Conservation (phyloP, 2,797 vertebrate genomes). For the Muraenolepis orangiensis region DNA sequence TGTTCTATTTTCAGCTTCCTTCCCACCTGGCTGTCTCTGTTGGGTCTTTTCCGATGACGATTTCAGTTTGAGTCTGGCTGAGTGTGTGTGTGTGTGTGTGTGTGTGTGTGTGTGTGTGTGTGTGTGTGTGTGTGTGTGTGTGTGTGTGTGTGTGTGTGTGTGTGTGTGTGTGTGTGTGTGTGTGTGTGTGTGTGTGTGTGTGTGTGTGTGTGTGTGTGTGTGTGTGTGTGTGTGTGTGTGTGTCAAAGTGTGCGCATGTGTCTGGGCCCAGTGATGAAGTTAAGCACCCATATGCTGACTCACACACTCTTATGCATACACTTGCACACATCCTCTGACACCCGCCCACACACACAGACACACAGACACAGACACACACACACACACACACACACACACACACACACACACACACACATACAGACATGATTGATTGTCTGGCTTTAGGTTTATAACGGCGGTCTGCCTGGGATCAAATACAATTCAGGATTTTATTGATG, state of each 20-base stretch:
- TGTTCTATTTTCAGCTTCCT: not conserved
- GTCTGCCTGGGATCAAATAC: constrained; percentile 25
- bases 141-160: constrained; percentile 21
- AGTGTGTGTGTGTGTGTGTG: constrained; percentile 17
- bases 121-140: not conserved
- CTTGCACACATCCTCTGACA: constrained; percentile 6
- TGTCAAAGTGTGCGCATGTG: constrained; percentile 3
- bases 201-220: not conserved
- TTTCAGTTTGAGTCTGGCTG: constrained; percentile 23
- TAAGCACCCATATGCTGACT: constrained; percentile 46
- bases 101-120: not conserved
- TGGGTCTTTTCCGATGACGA: not conserved
- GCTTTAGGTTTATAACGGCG: constrained; percentile 46
- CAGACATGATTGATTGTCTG: constrained; percentile 38
- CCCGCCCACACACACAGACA: constrained; percentile 1
- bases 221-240: not conserved
- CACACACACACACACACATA: constrained; percentile 7
- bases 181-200: constrained; percentile 14
- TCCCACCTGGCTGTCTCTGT: not conserved
- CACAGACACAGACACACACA: not conserved
- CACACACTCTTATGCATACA: constrained; percentile 29
- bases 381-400: constrained; percentile 15
- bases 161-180: not conserved
- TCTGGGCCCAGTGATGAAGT: constrained; percentile 35
- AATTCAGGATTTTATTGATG: constrained; percentile 17